These are phyloP conservation scores for Chymomyza costata DNA, from an alignment of 1,140 invertebrate species.

Conservation along the genomic window DNA sequence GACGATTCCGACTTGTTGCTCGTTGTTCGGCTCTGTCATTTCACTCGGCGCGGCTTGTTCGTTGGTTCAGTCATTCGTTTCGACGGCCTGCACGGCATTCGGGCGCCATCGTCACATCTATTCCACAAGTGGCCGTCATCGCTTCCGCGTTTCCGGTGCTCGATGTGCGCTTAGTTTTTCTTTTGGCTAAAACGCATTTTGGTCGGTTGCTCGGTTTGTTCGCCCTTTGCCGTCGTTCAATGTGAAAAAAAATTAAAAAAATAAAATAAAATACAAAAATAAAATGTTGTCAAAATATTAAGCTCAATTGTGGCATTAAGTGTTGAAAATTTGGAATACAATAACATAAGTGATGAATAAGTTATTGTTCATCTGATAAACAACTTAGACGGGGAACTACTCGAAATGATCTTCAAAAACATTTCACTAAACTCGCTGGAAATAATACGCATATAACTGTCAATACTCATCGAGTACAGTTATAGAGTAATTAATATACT, in stretches of 20 bases:
- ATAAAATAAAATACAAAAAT: too few relatives aligned
- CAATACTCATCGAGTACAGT: too few relatives aligned
- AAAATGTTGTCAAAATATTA: too few relatives aligned
- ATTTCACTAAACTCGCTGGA: too few relatives aligned
- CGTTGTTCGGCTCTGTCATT: not conserved
- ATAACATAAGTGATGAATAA: too few relatives aligned
- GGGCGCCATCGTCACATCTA: conserved; percentile 37
- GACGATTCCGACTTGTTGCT: conserved; percentile 13
- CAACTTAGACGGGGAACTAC: too few relatives aligned
- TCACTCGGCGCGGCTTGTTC: not conserved
- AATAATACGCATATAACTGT: too few relatives aligned
- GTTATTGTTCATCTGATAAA: too few relatives aligned
- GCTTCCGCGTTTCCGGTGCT: conserved; percentile 65
- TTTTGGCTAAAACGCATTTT: conserved; percentile 37
- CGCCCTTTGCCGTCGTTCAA: conserved; percentile 5
- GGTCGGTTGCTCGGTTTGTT: conserved; percentile 13
- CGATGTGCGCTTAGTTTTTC: conserved; percentile 42
- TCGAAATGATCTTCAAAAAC: too few relatives aligned
- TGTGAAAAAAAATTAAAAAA: conserved; percentile 5
- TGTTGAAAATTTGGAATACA: too few relatives aligned
- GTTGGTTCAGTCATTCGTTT: conserved; percentile 13
- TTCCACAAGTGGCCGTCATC: conserved; percentile 69
- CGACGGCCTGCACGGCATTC: conserved; percentile 12
- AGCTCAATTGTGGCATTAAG: too few relatives aligned
- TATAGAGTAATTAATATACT: too few relatives aligned